phyloP scores from a whole-genome alignment of 2,797 vertebrate genomes.

The Bradypodion ventrale region DNA sequence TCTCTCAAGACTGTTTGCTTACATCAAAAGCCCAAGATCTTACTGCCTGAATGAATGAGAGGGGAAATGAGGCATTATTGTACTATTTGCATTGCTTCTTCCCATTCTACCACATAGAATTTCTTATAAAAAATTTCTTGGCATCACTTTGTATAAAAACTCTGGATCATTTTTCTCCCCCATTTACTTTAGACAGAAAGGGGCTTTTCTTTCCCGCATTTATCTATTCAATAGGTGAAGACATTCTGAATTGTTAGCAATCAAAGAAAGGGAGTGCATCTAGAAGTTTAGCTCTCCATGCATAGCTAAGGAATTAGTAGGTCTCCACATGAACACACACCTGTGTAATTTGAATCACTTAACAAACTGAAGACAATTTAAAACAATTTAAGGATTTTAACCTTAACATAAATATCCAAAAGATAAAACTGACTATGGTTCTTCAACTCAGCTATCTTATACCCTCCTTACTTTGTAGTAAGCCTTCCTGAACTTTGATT shows the following conservation, averaged over 20 bases:
- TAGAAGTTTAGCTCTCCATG: not conserved
- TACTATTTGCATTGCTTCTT: slow-evolving; percentile 13
- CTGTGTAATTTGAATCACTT: slow-evolving; percentile 2
- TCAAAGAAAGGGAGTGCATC: slow-evolving; percentile 4
- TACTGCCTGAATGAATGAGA: slow-evolving; percentile 26
- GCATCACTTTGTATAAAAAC: slow-evolving; percentile 14
- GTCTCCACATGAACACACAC: not conserved
- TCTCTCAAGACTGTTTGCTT: slow-evolving; percentile 19
- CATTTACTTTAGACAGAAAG: slow-evolving; percentile 25
- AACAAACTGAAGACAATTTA: slow-evolving; percentile 3
- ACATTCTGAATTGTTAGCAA: slow-evolving; percentile 23
- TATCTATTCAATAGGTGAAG: slow-evolving; percentile 27
- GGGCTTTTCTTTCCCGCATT: not conserved
- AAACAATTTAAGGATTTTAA: not conserved
- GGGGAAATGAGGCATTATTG: not conserved
- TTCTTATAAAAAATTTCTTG: not conserved
- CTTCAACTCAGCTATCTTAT: not conserved
- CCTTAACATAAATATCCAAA: not conserved
- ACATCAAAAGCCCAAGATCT: slow-evolving; percentile 19
- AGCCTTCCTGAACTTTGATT: not conserved
- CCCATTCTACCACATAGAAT: slow-evolving; percentile 1
- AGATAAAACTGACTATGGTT: not conserved
- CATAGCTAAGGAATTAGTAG: slow-evolving; percentile 25
- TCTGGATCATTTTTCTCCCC: slow-evolving; percentile 13
- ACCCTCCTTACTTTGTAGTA: not conserved